phyloP scores from a whole-genome alignment of 92 coral and sea anemone species.

The Porites rus region DNA sequence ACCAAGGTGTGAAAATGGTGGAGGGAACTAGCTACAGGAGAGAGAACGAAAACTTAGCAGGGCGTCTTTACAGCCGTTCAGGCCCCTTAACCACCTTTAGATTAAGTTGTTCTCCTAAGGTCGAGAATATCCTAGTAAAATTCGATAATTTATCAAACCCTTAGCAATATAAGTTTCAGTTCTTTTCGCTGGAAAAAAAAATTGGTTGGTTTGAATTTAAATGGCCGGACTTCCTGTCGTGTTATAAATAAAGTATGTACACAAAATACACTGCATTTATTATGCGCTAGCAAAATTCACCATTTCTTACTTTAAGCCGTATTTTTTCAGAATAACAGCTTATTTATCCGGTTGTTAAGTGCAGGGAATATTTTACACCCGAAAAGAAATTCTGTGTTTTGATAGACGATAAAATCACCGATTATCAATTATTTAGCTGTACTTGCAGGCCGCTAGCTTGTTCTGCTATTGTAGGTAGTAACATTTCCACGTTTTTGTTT shows the following conservation, averaged over 20 bases:
- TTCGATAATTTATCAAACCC: constrained; percentile 3
- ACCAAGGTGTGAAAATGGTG: constrained; percentile 51
- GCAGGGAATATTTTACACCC: constrained; percentile 46
- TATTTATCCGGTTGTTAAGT: constrained; percentile 35
- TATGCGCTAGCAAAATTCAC: constrained; percentile 8
- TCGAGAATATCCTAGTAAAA: neutral
- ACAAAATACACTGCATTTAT: constrained; percentile 55
- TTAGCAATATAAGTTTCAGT: constrained; percentile 34
- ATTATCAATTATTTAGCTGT: constrained; percentile 75
- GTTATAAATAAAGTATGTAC: constrained; percentile 72
- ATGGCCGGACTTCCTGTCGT: constrained; percentile 83
- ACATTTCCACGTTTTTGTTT: constrained; percentile 50
- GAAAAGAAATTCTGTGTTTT: constrained; percentile 57
- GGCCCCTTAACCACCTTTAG: neutral
- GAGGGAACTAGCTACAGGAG: constrained; percentile 24
- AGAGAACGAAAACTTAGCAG: constrained; percentile 34
- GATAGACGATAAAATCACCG: constrained; percentile 70
- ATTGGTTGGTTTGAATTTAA: constrained; percentile 57
- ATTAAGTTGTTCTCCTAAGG: neutral
- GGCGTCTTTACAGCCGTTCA: constrained; percentile 27
- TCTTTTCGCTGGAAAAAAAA: constrained; percentile 20
- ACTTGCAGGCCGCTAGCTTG: constrained; percentile 62
- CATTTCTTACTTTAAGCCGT: constrained; percentile 12
- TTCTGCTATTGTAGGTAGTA: constrained; percentile 50
- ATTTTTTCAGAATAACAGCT: neutral